Evolutionary conservation across 2,113 vertebrate species (phyloP).

Genomic region (Pedionomus torquatus): DNA sequence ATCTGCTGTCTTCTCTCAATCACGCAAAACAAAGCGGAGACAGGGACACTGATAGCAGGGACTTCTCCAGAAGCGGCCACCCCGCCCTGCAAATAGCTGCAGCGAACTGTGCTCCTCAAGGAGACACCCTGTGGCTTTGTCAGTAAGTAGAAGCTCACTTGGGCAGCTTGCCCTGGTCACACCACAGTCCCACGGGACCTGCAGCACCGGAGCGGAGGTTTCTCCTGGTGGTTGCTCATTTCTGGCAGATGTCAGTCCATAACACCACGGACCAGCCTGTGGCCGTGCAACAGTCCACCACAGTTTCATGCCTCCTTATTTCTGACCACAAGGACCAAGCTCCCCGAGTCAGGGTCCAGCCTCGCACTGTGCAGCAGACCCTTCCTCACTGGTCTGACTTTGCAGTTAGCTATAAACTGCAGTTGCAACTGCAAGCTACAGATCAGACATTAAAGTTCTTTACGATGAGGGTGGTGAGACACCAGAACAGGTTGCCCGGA

Average conservation of each 20-base stretch:
- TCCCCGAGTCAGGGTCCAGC: neutral
- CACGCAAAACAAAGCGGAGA: neutral
- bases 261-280: neutral
- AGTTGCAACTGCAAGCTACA: neutral
- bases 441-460: too few relatives aligned
- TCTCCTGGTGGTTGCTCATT: neutral
- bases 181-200: neutral
- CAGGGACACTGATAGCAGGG: accelerated
- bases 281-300: neutral
- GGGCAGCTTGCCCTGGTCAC: neutral
- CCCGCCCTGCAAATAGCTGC: neutral
- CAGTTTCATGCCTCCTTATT: neutral
- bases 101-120: neutral
- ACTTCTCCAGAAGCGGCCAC: neutral
- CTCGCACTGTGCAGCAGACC: neutral
- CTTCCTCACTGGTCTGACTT: neutral
- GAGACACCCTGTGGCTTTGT: neutral
- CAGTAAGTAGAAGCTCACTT: neutral
- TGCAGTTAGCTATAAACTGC: neutral
- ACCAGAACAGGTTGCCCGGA: too few relatives aligned
- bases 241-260: neutral
- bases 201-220: neutral
- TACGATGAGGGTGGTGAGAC: too few relatives aligned
- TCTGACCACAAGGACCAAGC: neutral
- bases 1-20: neutral